phyloP scores from a whole-genome alignment of 1,140 invertebrate genomes.

The Camponotus vicinus region DNA sequence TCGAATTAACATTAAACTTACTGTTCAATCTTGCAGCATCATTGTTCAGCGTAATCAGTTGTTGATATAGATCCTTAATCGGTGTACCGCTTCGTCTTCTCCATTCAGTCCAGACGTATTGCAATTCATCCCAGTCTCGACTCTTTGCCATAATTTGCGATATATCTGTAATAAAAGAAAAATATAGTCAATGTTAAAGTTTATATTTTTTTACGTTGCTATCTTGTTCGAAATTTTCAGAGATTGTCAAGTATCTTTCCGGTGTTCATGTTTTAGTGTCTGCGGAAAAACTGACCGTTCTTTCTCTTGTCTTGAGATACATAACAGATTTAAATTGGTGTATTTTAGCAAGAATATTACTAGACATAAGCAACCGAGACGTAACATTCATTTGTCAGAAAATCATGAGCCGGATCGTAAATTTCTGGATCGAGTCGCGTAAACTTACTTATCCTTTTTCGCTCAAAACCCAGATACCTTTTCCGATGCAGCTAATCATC shows the following conservation, averaged over 20 bases:
- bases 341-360: background rate
- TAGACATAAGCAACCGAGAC: background rate
- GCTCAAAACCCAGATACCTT: background rate
- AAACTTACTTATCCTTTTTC: background rate
- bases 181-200: background rate
- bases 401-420: background rate
- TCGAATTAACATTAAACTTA: conserved; percentile 85
- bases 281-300: background rate
- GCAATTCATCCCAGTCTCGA: conserved; percentile 94
- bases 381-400: background rate
- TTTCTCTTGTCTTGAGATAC: background rate
- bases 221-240: background rate
- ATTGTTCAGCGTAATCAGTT: conserved; percentile 94
- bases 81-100: conserved; percentile 92
- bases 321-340: background rate
- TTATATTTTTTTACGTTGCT: background rate
- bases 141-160: conserved; percentile 89
- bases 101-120: conserved; percentile 96
- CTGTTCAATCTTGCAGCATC: conserved; percentile 95
- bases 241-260: background rate
- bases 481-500: background rate
- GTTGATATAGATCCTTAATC: conserved; percentile 93
- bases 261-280: background rate
- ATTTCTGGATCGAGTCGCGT: conserved; percentile 1
- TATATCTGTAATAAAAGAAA: conserved; percentile 81